A percentile compares a stretch with the other conserved stretches of the same genome.
Evolutionary conservation across 64 coral and sea anemone species (phyloP).

Genomic region (Stichodactyla mertensii): DNA sequence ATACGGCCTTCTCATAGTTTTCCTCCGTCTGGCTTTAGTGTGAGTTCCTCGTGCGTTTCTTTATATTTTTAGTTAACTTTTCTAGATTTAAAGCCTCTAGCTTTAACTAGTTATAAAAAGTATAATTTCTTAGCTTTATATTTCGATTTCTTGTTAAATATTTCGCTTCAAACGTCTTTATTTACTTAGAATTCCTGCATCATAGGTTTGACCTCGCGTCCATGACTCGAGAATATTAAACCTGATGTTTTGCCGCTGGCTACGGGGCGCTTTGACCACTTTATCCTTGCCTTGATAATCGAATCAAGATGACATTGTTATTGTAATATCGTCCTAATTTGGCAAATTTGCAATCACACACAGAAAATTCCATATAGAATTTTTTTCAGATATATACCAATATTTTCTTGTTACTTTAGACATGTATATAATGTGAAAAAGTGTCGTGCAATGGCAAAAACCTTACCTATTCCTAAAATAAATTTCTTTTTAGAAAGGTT

Average conservation of each 20-base stretch:
- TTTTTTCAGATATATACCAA: no score
- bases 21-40: slow-evolving; percentile 63
- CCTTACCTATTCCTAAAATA: no score
- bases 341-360: no score
- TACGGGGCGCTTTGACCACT: background rate
- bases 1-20: slow-evolving; percentile 40
- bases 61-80: background rate
- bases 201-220: background rate
- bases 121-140: background rate
- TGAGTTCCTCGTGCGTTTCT: slow-evolving; percentile 19
- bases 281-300: no score
- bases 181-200: background rate
- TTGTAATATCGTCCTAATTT: no score
- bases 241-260: background rate
- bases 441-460: no score
- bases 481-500: no score
- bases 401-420: no score
- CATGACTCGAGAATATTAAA: no score
- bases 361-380: no score
- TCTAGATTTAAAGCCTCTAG: background rate
- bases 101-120: background rate
- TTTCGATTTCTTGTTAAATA: background rate
- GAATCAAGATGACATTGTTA: background rate
- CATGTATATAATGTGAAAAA: no score
- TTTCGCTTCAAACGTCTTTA: background rate